phyloP scores from a whole-genome alignment of 2,797 vertebrate genomes.

The Phylloscopus collybita region DNA sequence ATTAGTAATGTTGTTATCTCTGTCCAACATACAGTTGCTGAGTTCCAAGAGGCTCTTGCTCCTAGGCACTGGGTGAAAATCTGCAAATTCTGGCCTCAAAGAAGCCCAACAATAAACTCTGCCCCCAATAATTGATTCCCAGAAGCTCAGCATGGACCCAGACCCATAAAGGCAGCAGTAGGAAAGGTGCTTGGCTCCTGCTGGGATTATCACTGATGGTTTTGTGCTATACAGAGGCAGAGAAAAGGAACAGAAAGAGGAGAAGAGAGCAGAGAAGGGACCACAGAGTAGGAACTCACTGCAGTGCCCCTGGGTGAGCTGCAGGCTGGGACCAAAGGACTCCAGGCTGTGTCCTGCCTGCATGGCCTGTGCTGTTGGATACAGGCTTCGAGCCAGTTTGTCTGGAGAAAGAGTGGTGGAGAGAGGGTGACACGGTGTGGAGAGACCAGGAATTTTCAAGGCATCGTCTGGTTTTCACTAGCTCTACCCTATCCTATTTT shows the following conservation, averaged over 20 bases:
- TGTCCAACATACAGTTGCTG: background rate
- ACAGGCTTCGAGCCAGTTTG: background rate
- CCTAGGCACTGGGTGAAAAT: background rate
- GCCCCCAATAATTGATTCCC: background rate
- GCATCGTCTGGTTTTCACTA: background rate
- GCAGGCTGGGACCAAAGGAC: background rate
- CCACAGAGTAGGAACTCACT: background rate
- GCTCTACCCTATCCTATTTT: background rate
- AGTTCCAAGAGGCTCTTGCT: background rate
- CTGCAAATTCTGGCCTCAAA: background rate
- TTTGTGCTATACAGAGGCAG: background rate
- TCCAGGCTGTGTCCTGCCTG: background rate
- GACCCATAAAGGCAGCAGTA: background rate
- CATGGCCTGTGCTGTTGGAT: background rate
- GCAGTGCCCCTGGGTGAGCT: background rate
- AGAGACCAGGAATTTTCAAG: constrained; percentile 34
- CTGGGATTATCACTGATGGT: background rate
- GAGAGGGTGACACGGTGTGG: constrained; percentile 67
- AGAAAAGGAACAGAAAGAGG: background rate
- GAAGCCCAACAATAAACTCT: background rate
- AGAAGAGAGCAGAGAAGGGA: background rate
- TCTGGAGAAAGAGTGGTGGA: background rate
- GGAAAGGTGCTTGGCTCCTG: background rate
- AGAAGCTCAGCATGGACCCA: background rate
- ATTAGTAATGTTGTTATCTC: background rate